These are phyloP conservation scores for Halictus rubicundus DNA, from an alignment of 1,140 invertebrate species.

Conservation along the genomic window DNA sequence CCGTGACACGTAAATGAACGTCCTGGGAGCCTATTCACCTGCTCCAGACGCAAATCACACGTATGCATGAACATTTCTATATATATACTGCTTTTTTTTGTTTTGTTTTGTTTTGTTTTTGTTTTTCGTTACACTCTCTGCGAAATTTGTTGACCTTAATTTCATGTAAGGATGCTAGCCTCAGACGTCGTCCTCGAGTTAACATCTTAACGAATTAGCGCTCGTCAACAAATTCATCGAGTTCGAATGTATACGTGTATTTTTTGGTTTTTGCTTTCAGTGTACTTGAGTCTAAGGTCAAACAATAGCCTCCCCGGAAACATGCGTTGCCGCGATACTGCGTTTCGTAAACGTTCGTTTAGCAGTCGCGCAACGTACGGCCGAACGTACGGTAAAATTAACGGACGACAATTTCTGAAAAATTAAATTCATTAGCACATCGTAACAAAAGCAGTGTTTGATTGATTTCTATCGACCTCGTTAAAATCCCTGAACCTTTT, in stretches of 20 bases:
- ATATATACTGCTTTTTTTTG: background rate
- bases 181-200: slow-evolving; percentile 34
- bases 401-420: slow-evolving; percentile 60
- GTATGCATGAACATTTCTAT: background rate
- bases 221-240: slow-evolving; percentile 46
- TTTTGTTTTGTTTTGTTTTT: background rate
- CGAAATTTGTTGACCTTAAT: slow-evolving; percentile 37
- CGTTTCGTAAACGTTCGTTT: background rate
- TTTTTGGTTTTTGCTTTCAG: background rate
- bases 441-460: slow-evolving; percentile 26
- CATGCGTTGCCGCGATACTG: slow-evolving; percentile 46
- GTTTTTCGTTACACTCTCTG: slow-evolving; percentile 10
- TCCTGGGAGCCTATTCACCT: slow-evolving; percentile 33
- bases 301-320: slow-evolving; percentile 39
- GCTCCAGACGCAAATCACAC: slow-evolving; percentile 23
- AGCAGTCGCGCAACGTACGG: slow-evolving; percentile 50
- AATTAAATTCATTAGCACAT: slow-evolving; percentile 66
- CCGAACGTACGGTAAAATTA: slow-evolving; percentile 38
- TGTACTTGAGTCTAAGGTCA: slow-evolving; percentile 33
- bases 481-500: background rate
- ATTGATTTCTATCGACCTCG: background rate
- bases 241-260: background rate
- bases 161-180: slow-evolving; percentile 47
- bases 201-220: slow-evolving; percentile 40
- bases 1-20: slow-evolving; percentile 32